Percentiles rank a stretch among this genome's conserved stretches.
These are phyloP conservation scores for Agapornis roseicollis DNA, from an alignment of 2,113 vertebrate species.

Conservation along the genomic window DNA sequence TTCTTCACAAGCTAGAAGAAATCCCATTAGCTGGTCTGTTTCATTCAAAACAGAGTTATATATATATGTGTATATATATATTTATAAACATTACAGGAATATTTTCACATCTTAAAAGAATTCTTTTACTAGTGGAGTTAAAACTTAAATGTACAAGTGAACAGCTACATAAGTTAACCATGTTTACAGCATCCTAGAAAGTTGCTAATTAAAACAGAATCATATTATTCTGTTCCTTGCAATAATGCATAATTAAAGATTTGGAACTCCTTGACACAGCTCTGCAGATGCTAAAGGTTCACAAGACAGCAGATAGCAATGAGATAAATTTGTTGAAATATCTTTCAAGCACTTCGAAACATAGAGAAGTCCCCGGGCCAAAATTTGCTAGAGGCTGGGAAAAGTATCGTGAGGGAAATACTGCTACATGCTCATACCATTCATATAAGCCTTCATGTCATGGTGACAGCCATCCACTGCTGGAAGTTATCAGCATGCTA, in stretches of 20 bases:
- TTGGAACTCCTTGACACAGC: neutral
- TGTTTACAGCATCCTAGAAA: neutral
- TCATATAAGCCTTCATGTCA: neutral
- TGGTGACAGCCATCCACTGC: neutral
- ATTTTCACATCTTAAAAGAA: neutral
- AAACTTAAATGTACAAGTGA: neutral
- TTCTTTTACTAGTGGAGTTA: neutral
- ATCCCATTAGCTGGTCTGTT: neutral
- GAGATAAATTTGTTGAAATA: neutral
- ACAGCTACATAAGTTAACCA: neutral
- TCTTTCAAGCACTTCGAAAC: neutral
- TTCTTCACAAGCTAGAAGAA: neutral
- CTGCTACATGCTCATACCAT: neutral
- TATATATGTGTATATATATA: neutral
- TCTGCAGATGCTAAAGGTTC: neutral
- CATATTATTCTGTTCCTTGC: neutral
- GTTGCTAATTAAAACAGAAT: neutral
- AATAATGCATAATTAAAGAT: neutral
- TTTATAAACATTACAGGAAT: neutral
- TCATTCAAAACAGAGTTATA: neutral
- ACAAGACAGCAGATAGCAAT: neutral
- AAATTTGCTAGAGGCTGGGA: neutral
- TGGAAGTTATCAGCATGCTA: neutral
- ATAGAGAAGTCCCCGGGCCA: neutral
- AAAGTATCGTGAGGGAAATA: neutral